Base-by-base conservation (phyloP, 1,140 invertebrate species). In the Drosophila funebris region DNA sequence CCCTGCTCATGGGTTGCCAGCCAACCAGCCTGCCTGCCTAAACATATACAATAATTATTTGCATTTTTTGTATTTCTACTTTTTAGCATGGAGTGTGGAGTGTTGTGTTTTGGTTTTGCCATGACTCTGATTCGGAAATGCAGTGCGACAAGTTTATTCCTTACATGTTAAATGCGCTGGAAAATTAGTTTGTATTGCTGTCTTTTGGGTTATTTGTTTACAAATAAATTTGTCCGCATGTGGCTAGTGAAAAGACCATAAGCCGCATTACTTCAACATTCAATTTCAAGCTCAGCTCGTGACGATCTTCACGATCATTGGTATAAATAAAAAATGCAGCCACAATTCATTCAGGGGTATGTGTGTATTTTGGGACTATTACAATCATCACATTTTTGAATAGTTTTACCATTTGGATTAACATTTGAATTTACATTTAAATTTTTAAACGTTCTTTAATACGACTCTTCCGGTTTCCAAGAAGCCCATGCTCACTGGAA, bases 11-110 rank as follows among this genome's bases (percentile, higher is more conserved):
- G 53, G 9, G 58, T 37, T 63, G 37, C 29, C 48, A 27, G 44
- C 9, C 48, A 52, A 6, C 50, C 56, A 22, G 43, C 2, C 18
- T 18, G 41, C 33, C 67, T 72, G 58, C 43, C 64, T 70, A 78
- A 88, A 88, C 76, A 57, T 83, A 83, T 88, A 79, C 76, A 89
- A 83, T 79, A 83, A 88, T 89, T 88, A 88, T 87, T 82, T 76
- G 58, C 67, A 79, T 83, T 87, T 72, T 29, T 66, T 54, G 20
- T 36, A 20, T 48, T 71, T 44, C 31, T 46, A 11, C 16, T 20
- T 31, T 14, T 18, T 50, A 3, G 33, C 13, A n/a, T 13, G 1
- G 33, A 13, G n/a, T 13, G 33, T 8, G 2, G 36, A 66, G 37
- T 76, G 56, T 54, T 72, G 66, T 64, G 73, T 71, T 68, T 76